These are phyloP conservation scores for Dromas ardeola DNA, from an alignment of 2,113 vertebrate species.

Conservation along the genomic window DNA sequence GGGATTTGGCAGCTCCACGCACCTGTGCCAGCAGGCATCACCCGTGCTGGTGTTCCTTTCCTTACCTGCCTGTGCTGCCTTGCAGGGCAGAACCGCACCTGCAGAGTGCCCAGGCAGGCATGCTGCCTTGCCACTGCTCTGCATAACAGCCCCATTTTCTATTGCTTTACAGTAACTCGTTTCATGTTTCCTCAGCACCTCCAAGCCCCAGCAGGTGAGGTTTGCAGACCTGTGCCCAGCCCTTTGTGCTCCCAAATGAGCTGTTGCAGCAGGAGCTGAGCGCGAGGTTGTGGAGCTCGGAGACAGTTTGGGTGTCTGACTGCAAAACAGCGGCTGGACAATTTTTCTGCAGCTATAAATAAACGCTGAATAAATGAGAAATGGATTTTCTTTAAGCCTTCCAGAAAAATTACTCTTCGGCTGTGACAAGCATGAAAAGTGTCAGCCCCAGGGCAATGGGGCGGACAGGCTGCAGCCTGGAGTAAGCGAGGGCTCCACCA, in stretches of 20 bases:
- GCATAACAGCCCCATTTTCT: background rate
- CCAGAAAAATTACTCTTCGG: slow-evolving; percentile 26
- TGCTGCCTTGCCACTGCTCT: background rate
- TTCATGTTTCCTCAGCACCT: background rate
- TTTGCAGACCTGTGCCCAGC: background rate
- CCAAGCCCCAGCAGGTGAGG: background rate
- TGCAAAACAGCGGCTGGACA: background rate
- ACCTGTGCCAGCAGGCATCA: background rate
- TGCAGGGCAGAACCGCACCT: background rate
- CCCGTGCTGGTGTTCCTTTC: rapidly evolving
- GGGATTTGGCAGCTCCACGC: background rate
- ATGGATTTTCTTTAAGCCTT: slow-evolving; percentile 60
- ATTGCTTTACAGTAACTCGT: background rate
- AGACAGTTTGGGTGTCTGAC: background rate
- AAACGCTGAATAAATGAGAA: slow-evolving; percentile 54
- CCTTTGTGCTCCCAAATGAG: background rate
- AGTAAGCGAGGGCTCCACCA: background rate
- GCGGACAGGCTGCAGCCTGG: background rate
- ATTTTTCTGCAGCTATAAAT: slow-evolving; percentile 46
- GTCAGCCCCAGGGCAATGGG: background rate
- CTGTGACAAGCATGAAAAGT: slow-evolving; percentile 35
- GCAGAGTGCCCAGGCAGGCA: rapidly evolving
- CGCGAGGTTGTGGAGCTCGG: background rate
- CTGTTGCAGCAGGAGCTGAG: background rate
- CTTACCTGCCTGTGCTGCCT: background rate